phyloP scores from a whole-genome alignment of 1,140 invertebrate species.

The Panulirus ornatus region DNA sequence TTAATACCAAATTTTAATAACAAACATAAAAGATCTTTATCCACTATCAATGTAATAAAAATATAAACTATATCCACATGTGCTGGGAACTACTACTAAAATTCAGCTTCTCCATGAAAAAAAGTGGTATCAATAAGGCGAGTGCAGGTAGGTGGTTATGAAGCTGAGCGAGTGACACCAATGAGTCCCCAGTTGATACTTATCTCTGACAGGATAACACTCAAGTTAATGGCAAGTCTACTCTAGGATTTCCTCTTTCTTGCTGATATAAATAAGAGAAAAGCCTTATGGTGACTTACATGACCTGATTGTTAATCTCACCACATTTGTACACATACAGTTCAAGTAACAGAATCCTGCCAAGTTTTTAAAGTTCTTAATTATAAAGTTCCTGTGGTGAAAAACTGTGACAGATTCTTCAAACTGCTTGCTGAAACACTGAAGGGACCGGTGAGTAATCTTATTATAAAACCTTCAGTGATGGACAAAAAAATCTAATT shows the following conservation, averaged over 20 bases:
- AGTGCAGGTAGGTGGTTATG: conserved; percentile 43
- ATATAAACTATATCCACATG: conserved; percentile 24
- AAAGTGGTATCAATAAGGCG: conserved; percentile 5
- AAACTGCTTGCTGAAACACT: conserved; percentile 32
- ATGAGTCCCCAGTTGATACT: conserved; percentile 49
- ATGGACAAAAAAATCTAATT: conserved; percentile 3
- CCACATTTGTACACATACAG: conserved; percentile 57
- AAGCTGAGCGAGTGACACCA: conserved; percentile 37
- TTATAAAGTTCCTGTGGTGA: background rate
- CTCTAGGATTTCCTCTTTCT: background rate
- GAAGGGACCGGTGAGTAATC: conserved; percentile 21
- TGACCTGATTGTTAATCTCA: conserved; percentile 31
- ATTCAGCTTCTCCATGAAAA: background rate
- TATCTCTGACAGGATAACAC: conserved; percentile 47
- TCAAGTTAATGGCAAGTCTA: background rate
- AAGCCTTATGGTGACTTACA: conserved; percentile 13
- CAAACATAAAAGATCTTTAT: conserved; percentile 21
- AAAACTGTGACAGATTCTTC: conserved; percentile 51
- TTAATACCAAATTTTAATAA: conserved; percentile 23
- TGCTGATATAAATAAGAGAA: background rate
- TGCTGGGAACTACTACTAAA: conserved; percentile 14
- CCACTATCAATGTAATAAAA: conserved; percentile 25
- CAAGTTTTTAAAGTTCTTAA: conserved; percentile 26
- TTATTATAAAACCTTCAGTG: background rate
- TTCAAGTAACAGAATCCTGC: conserved; percentile 36